phyloP scores from a whole-genome alignment of 2,888 invertebrate genomes.

The Plagiodera versicolora region DNA sequence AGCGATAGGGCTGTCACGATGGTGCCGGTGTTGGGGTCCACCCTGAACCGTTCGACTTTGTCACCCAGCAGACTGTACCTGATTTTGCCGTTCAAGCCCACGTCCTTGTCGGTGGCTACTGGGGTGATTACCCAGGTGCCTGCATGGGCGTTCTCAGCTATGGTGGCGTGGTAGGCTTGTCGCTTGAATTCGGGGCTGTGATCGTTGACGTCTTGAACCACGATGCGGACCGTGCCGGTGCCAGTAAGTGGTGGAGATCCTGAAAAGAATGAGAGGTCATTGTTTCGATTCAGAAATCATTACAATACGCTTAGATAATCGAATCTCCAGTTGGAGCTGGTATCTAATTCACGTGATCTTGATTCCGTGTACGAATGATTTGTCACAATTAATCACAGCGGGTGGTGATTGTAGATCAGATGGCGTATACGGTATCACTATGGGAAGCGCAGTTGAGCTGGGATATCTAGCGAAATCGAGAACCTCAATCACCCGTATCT shows the following conservation, averaged over 20 bases:
- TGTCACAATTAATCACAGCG: constrained; percentile 41
- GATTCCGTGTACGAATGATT: constrained; percentile 43
- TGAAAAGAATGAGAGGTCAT: constrained; percentile 56
- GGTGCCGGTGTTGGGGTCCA: constrained; percentile 77
- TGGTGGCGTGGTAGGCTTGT: constrained; percentile 74
- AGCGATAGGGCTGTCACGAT: constrained; percentile 73
- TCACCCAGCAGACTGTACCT: constrained; percentile 84
- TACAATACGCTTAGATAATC: too few species aligned
- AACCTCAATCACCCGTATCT: constrained; percentile 46
- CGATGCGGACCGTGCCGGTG: constrained; percentile 84
- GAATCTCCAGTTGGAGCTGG: too few species aligned
- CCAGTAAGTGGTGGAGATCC: constrained; percentile 92
- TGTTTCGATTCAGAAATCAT: too few species aligned
- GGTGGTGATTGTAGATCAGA: constrained; percentile 28
- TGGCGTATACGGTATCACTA: too few species aligned
- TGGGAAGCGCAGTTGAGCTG: not conserved
- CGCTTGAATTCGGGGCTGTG: constrained; percentile 87
- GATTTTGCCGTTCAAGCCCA: constrained; percentile 83
- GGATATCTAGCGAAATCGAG: constrained; percentile 41
- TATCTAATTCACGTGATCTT: constrained; percentile 11
- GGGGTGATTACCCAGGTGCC: constrained; percentile 79
- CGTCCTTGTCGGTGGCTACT: constrained; percentile 78
- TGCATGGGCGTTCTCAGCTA: constrained; percentile 80
- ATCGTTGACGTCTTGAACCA: constrained; percentile 93
- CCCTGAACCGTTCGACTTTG: constrained; percentile 75